A percentile compares a stretch with the other conserved stretches of the same genome.
Evolutionary conservation across 1,140 invertebrate genomes (phyloP).

Genomic region (Aphaenogaster ashmeadi): DNA sequence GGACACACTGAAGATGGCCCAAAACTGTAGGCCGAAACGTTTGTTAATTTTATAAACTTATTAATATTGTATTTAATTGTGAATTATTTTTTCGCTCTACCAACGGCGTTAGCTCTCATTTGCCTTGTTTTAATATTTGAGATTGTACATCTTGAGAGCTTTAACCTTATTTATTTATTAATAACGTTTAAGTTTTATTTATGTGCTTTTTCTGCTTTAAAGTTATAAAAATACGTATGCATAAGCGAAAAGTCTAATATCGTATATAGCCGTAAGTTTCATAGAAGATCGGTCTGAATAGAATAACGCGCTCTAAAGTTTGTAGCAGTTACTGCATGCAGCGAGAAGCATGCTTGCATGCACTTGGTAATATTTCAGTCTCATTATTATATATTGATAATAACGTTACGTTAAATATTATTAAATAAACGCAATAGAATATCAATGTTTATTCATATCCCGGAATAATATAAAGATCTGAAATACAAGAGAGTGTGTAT

Average conservation of each 20-base stretch:
- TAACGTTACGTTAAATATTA: slow-evolving; percentile 28
- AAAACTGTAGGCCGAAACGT: no score
- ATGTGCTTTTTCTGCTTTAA: background rate
- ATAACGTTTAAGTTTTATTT: slow-evolving; percentile 23
- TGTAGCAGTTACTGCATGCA: background rate
- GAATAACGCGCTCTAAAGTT: slow-evolving; percentile 44
- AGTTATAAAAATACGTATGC: background rate
- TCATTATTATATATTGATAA: slow-evolving; percentile 16
- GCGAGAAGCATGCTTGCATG: slow-evolving; percentile 3
- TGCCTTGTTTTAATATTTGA: no score
- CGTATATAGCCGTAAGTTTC: slow-evolving; percentile 10
- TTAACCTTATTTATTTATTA: no score
- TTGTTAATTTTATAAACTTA: no score
- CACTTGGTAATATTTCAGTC: slow-evolving; percentile 30
- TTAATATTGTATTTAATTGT: no score
- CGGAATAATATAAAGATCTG: background rate
- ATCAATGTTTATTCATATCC: background rate
- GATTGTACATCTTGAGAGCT: no score
- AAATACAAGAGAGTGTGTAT: slow-evolving; percentile 6
- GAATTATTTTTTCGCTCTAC: no score
- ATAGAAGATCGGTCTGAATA: slow-evolving; percentile 35
- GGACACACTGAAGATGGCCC: no score
- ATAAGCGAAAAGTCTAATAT: slow-evolving; percentile 56
- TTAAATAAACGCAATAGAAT: background rate
- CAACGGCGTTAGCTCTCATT: no score